Base-by-base conservation (phyloP, 2,888 invertebrate genomes). In the Pinctada fucata region DNA sequence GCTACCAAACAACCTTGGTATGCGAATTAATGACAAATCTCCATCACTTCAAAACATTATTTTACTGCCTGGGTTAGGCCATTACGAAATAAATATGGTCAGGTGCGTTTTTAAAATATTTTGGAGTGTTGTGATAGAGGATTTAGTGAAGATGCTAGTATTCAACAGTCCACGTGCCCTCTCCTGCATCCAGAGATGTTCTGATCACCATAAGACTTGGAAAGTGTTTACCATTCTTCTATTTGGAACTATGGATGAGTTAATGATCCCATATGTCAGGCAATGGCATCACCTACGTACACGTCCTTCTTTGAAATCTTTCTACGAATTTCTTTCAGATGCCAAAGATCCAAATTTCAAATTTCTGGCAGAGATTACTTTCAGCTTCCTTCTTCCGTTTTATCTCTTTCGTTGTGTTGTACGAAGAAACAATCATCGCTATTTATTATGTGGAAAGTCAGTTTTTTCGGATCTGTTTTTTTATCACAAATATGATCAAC, bases 71-170 rank as follows among this genome's bases (percentile, higher is more conserved):
- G 81, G 81, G 13, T 58, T 78, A 31, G 81, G 78, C 2, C 81
- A 81, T 49, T 76, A 69, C 51, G 75, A 81, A 50, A 81, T 81
- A 4, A 78, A 81, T n/a, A 72, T 72, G 51, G 50, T 70, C 2
- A 58, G 70, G 31, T 67, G 52, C 5, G 3, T 75, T 1, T 78
- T 77, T 50, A 74, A 70, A 69, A 47, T 80, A 3, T 10, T 78
- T 2, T 70, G 78, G 78, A 72, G 73, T 31, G 75, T 75, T n/a
- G 66, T 10, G 2, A 16, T 80, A 5, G 58, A 75, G n/a, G 72
- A 75, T 52, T 13, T 78, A 1, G 72, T 65, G 2, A 80, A 80
- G n/a, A 31, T 78, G 64, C 10, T 75, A 6, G 80, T 78, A 13
- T 80, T 75, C 10, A 31, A 51, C 13, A 51, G 51, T 10, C n/a